phyloP scores from a whole-genome alignment of 2,888 invertebrate species.

The Drosophila meridiana region DNA sequence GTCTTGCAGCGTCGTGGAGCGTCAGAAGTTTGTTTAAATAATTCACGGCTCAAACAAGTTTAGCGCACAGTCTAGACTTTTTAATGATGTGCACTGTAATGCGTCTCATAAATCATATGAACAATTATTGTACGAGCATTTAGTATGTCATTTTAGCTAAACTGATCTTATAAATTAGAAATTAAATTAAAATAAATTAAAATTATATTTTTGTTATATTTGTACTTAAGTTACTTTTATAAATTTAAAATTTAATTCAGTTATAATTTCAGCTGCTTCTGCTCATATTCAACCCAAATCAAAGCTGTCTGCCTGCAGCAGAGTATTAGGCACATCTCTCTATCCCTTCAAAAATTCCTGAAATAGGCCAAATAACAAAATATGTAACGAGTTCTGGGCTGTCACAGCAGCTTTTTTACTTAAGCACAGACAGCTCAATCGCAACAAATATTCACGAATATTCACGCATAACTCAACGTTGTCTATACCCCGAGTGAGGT shows the following conservation, averaged over 20 bases:
- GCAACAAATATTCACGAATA: constrained; percentile 43
- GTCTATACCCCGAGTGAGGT: constrained; percentile 8
- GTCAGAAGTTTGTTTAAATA: constrained; percentile 23
- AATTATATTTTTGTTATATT: not conserved
- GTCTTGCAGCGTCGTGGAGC: constrained; percentile 20
- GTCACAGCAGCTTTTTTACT: constrained; percentile 27
- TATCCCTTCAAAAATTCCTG: constrained; percentile 21
- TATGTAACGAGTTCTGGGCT: constrained; percentile 32
- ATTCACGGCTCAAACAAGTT: constrained; percentile 18
- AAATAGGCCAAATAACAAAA: constrained; percentile 38
- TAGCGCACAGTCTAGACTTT: constrained; percentile 10
- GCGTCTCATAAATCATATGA: constrained; percentile 9
- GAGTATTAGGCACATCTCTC: not conserved
- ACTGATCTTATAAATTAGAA: constrained; percentile 3
- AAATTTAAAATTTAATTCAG: not conserved
- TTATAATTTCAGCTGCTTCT: not conserved
- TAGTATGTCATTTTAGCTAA: constrained; percentile 4
- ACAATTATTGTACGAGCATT: constrained; percentile 13
- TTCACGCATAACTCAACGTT: constrained; percentile 69
- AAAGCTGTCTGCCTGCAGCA: constrained; percentile 9
- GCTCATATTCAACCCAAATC: constrained; percentile 24
- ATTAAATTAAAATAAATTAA: not conserved
- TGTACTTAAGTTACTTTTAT: not conserved
- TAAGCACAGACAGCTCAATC: constrained; percentile 56
- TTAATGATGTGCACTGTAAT: constrained; percentile 8